Percentiles rank a stretch among this genome's conserved stretches.
phyloP scores from a whole-genome alignment of 2,797 vertebrate species.

The Syngnathus rostellatus region DNA sequence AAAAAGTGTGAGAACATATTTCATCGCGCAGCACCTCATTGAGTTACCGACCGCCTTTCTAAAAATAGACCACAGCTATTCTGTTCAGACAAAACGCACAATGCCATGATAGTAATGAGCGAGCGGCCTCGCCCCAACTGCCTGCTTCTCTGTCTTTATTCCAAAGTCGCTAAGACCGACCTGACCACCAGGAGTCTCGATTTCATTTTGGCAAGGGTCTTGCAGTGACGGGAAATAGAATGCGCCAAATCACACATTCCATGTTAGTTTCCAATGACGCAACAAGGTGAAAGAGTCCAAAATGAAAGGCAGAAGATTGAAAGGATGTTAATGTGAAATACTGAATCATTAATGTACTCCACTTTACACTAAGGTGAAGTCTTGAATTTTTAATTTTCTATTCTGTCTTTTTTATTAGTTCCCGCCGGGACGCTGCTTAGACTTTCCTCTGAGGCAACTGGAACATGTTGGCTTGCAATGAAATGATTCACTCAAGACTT shows the following conservation, averaged over 20 bases:
- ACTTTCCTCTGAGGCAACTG: constrained; percentile 7
- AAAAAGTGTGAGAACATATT: background rate
- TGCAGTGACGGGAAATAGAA: constrained; percentile 46
- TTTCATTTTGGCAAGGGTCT: constrained; percentile 15
- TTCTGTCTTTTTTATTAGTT: constrained; percentile 34
- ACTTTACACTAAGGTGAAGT: constrained; percentile 42
- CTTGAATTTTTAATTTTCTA: constrained; percentile 45
- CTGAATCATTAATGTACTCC: constrained; percentile 48
- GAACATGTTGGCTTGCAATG: constrained; percentile 3
- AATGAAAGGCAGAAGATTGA: constrained; percentile 27
- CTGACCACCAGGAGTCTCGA: constrained; percentile 54
- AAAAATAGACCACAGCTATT: constrained; percentile 30
- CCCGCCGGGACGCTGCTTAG: constrained; percentile 4
- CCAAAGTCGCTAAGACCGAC: background rate
- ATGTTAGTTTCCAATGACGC: constrained; percentile 23
- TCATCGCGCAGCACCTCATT: constrained; percentile 16
- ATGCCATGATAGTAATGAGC: constrained; percentile 8
- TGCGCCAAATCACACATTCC: background rate
- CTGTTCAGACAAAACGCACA: constrained; percentile 15
- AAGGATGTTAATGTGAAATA: constrained; percentile 27
- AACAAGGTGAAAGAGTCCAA: constrained; percentile 32
- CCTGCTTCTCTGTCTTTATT: constrained; percentile 2
- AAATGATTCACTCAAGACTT: constrained; percentile 1
- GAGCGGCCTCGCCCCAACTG: constrained; percentile 4
- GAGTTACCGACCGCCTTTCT: constrained; percentile 21